Evolutionary conservation across 2,888 invertebrate genomes (phyloP).

Genomic region (Hermaeophaga mercurialis): DNA sequence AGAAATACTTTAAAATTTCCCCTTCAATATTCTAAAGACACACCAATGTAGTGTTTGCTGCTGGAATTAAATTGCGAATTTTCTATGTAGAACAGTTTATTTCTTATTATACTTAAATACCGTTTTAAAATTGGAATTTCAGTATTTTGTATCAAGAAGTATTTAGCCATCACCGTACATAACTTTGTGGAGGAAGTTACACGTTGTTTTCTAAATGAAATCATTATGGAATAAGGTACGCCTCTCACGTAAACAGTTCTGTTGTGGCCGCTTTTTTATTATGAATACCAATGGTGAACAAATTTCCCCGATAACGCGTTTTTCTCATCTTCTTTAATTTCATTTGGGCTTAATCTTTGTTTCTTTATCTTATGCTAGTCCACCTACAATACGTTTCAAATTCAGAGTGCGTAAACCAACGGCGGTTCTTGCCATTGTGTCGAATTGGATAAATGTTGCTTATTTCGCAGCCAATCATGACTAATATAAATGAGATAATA

Average conservation of each 20-base stretch:
- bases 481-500: too few relatives aligned
- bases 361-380: neutral
- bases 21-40: too few relatives aligned
- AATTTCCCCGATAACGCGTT: constrained; percentile 1
- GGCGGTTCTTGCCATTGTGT: too few relatives aligned
- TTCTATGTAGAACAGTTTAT: too few relatives aligned
- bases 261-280: constrained; percentile 6
- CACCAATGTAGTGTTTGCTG: too few relatives aligned
- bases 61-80: too few relatives aligned
- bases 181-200: neutral
- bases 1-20: too few relatives aligned
- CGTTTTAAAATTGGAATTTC: neutral
- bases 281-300: constrained; percentile 5
- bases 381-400: neutral
- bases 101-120: too few relatives aligned
- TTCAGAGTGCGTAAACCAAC: too few relatives aligned
- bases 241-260: constrained; percentile 9
- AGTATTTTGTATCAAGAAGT: neutral
- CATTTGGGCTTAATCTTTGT: constrained; percentile 2
- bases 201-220: constrained; percentile 4
- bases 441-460: too few relatives aligned
- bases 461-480: too few relatives aligned
- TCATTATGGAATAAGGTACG: constrained; percentile 6
- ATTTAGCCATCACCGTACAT: neutral
- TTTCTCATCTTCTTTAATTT: constrained; percentile 4